Evolutionary conservation across 2,113 vertebrate species (phyloP), one percentile per base, ranked within the genome.

Genomic region (Amphilophus citrinellus): DNA sequence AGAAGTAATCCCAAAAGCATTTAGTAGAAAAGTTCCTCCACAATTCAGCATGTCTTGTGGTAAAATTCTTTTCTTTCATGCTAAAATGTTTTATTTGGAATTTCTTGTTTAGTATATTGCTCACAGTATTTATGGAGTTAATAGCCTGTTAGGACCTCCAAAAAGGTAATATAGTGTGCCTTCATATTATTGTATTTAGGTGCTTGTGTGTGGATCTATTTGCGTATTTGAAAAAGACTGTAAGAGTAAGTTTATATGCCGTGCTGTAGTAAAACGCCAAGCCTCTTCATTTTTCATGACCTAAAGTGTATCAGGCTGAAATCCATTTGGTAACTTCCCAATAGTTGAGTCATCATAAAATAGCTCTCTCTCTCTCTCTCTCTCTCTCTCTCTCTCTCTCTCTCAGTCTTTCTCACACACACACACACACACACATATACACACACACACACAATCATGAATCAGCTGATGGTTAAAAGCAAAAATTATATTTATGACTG

Each of bases 401-500:
- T 24, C 24, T 24, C 24, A 24, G 24, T 24, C 24, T 24, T 24
- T 24, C 24, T 2, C 24, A 24, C 24, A 24, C 24, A 24, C 24
- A 24, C 24, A 24, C 24, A 24, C 47, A 6, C 47, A 5, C 47
- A 6, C 47, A 5, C 47, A 17, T 14, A 14, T 14, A 6, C 47
- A 17, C 47, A 6, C 47, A 50, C 42, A 1, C 76, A 5, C 62
- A 37, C 81, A 83, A 84, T 80, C 89, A 90, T 94, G 91, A 94
- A 94, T 93, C 93, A 94, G 87, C 90, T 89, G 86, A 91, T 93
- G 88, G 82, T 91, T 92, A 89, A 93, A 91, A 93, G 89, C 84
- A 87, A 91, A 91, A 89, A 90, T 79, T 82, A 91, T 93, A 94
- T 94, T 95, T 94, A 93, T 93, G 93, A 93, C 91, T 90, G 84